Evolutionary conservation across 2,797 vertebrate genomes (phyloP).

Genomic region (Ptychobarbus kaznakovi): DNA sequence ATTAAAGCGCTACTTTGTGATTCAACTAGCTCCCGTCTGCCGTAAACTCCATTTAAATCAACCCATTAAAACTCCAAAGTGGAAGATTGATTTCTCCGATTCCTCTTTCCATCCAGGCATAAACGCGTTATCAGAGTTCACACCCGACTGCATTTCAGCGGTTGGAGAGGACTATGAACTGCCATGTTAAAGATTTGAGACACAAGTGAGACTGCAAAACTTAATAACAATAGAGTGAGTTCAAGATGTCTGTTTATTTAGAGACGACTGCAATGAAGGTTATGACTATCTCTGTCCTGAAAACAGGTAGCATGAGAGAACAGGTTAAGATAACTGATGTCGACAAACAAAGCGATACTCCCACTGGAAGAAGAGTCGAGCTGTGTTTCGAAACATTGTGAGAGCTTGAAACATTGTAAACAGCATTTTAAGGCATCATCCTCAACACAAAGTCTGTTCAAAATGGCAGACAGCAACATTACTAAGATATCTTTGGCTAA

Average conservation of each 20-base stretch:
- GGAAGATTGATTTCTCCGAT: conserved; percentile 59
- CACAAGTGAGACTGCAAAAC: conserved; percentile 23
- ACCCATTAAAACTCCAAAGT: conserved; percentile 61
- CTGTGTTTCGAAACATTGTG: not conserved
- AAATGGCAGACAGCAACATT: not conserved
- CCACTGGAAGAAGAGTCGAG: not conserved
- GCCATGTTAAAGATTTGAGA: conserved; percentile 39
- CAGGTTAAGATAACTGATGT: not conserved
- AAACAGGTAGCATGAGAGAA: not conserved
- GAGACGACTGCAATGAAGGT: not conserved
- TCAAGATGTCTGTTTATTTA: not conserved
- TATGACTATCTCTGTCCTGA: conserved; percentile 12
- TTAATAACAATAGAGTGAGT: conserved; percentile 2
- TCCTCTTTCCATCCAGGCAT: conserved; percentile 44
- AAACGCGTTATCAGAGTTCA: conserved; percentile 48
- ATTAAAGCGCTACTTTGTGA: conserved; percentile 34
- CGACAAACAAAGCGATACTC: not conserved
- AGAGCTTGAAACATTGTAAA: not conserved
- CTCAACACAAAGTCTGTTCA: not conserved
- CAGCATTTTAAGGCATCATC: not conserved
- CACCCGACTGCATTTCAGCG: conserved; percentile 18
- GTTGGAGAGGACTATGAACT: conserved; percentile 28
- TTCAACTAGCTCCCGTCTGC: conserved; percentile 38
- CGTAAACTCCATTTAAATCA: conserved; percentile 60
- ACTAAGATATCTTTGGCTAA: not conserved